phyloP scores from a whole-genome alignment of 2,797 vertebrate genomes.

The Aplochiton taeniatus region DNA sequence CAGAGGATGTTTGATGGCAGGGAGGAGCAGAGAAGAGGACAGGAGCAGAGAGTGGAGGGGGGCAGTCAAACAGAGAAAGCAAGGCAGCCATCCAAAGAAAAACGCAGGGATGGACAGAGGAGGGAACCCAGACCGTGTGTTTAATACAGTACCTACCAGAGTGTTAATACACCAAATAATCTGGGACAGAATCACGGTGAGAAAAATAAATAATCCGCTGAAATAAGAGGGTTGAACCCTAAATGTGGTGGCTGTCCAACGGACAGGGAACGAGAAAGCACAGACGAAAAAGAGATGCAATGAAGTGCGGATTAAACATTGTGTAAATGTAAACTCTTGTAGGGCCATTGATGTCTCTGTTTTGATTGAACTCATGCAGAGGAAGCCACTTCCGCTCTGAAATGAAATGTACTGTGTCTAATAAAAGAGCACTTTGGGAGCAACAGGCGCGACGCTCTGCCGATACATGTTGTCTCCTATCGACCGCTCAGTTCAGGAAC shows the following conservation, averaged over 20 bases:
- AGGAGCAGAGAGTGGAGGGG: conserved; percentile 9
- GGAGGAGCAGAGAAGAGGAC: conserved; percentile 29
- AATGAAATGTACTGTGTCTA: conserved; percentile 57
- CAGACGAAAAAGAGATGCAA: too few relatives aligned
- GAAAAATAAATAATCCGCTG: too few relatives aligned
- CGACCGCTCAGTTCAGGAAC: conserved; percentile 44
- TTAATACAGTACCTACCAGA: too few relatives aligned
- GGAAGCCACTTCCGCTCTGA: conserved; percentile 37
- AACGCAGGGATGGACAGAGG: conserved; percentile 21
- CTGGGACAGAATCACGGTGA: too few relatives aligned
- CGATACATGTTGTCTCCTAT: conserved; percentile 56
- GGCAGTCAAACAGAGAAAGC: conserved; percentile 45
- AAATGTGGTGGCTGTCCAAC: too few relatives aligned
- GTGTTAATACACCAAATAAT: too few relatives aligned
- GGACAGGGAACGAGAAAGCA: too few relatives aligned
- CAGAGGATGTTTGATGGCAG: conserved; percentile 28
- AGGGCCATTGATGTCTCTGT: conserved; percentile 41
- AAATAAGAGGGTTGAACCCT: too few relatives aligned
- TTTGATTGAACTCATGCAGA: conserved; percentile 47
- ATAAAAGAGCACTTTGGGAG: conserved; percentile 53
- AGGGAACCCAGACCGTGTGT: too few relatives aligned
- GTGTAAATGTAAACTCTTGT: too few relatives aligned
- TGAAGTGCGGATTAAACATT: too few relatives aligned
- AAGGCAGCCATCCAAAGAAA: conserved; percentile 38
- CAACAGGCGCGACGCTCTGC: conserved; percentile 40